Conservation (phyloP, 2,888 invertebrate species). For the Epistrophe eligans region DNA sequence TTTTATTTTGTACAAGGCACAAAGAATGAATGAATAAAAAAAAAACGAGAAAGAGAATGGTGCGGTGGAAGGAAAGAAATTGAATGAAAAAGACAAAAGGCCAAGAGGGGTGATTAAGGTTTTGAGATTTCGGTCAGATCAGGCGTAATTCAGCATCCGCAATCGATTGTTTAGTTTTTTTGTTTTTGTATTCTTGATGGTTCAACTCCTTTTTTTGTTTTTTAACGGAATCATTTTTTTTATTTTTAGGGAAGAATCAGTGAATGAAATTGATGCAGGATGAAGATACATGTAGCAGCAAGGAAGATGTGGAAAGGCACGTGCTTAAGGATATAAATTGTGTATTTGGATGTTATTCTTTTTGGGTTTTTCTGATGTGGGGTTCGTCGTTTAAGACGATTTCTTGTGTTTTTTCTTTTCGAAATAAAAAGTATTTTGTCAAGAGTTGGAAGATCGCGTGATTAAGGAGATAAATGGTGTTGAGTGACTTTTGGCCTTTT, state of each 20-base stretch:
- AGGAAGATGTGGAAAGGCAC: conserved; percentile 50
- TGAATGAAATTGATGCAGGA: conserved; percentile 57
- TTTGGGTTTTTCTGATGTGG: conserved; percentile 18
- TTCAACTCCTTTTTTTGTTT: conserved; percentile 13
- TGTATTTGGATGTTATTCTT: conserved; percentile 52
- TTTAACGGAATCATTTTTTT: conserved; percentile 17
- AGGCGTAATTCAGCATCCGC: conserved; percentile 72
- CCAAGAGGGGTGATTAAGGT: conserved; percentile 74
- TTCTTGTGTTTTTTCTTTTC: conserved; percentile 10
- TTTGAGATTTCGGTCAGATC: conserved; percentile 74
- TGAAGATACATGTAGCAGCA: too few species aligned
- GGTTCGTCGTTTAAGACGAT: conserved; percentile 24
- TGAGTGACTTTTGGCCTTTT: conserved; percentile 38
- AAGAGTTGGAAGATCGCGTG: conserved; percentile 67
- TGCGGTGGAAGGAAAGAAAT: conserved; percentile 13
- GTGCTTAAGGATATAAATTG: conserved; percentile 71
- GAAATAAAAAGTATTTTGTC: conserved; percentile 30
- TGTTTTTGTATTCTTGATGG: background rate
- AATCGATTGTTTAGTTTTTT: conserved; percentile 61
- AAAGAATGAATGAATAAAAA: conserved; percentile 53
- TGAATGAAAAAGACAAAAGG: conserved; percentile 49
- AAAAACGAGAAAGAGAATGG: conserved; percentile 13
- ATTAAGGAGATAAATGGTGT: conserved; percentile 64
- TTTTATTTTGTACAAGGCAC: conserved; percentile 30
- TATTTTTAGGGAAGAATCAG: conserved; percentile 27